Percentiles rank a stretch among this genome's conserved stretches.
phyloP scores from a whole-genome alignment of 2,113 vertebrate species.

The Pao palembangensis region DNA sequence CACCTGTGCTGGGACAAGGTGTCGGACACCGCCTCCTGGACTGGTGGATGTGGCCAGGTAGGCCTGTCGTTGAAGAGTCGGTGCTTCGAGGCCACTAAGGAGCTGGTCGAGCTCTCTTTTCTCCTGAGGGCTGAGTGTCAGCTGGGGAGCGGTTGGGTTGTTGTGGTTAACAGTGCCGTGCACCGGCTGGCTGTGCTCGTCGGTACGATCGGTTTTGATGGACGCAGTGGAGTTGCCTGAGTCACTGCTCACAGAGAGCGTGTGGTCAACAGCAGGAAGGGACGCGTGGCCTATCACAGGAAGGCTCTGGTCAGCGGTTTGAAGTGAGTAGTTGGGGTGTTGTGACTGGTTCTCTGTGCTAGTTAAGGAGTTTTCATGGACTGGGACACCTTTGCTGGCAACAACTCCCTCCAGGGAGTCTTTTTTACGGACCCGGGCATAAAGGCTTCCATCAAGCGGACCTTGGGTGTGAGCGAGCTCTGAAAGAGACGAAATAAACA shows the following conservation, averaged over 20 bases:
- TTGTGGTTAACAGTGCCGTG: slow-evolving; percentile 58
- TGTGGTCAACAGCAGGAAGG: slow-evolving; percentile 84
- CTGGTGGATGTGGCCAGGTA: slow-evolving; percentile 68
- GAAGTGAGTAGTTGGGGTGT: slow-evolving; percentile 57
- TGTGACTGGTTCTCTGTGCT: slow-evolving; percentile 53
- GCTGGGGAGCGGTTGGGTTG: slow-evolving; percentile 55
- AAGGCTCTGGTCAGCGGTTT: slow-evolving; percentile 84
- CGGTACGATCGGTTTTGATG: slow-evolving; percentile 90
- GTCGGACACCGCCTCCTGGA: slow-evolving; percentile 71
- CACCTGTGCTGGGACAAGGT: slow-evolving; percentile 90
- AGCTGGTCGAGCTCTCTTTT: slow-evolving; percentile 88
- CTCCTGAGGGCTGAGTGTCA: slow-evolving; percentile 84
- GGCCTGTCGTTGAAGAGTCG: slow-evolving; percentile 75
- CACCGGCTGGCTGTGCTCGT: slow-evolving; percentile 76
- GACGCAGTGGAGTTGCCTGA: slow-evolving; percentile 96
- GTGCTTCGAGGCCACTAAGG: slow-evolving; percentile 81
- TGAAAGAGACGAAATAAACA: slow-evolving; percentile 59
- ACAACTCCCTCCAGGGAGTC: slow-evolving; percentile 82
- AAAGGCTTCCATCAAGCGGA: slow-evolving; percentile 92
- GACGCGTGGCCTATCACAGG: slow-evolving; percentile 66
- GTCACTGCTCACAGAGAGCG: slow-evolving; percentile 93
- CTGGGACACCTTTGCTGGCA: slow-evolving; percentile 74
- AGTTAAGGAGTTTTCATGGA: slow-evolving; percentile 55
- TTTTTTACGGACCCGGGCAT: slow-evolving; percentile 92
- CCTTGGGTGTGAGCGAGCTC: slow-evolving; percentile 92